Percentiles rank a stretch among this genome's conserved stretches.
Conservation (phyloP, 1,140 invertebrate genomes). For the Drosophila truncata region DNA sequence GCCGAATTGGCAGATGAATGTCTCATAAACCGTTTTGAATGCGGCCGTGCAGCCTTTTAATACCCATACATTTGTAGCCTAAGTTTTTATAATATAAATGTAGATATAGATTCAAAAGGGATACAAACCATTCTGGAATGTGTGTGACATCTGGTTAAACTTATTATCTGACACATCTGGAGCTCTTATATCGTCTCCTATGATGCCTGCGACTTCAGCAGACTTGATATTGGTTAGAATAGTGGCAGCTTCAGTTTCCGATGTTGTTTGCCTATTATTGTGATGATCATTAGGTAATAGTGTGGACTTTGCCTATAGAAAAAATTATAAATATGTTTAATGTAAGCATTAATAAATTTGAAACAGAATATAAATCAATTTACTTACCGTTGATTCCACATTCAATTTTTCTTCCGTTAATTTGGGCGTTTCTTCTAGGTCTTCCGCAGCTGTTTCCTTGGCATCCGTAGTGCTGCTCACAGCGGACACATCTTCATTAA, state of each 20-base stretch:
- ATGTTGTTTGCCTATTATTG: slow-evolving; percentile 48
- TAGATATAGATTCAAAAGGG: neutral
- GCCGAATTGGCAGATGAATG: too few species aligned
- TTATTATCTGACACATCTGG: slow-evolving; percentile 11
- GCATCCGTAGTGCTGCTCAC: slow-evolving; percentile 67
- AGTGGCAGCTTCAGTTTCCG: slow-evolving; percentile 76
- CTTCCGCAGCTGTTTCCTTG: neutral
- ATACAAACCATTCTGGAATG: slow-evolving; percentile 56
- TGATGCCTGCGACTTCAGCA: slow-evolving; percentile 40
- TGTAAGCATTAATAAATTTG: neutral
- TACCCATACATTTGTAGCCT: neutral
- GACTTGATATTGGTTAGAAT: slow-evolving; percentile 79
- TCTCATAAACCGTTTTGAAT: too few species aligned
- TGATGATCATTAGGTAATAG: neutral
- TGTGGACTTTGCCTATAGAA: neutral
- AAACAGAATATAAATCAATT: neutral
- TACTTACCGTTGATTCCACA: slow-evolving; percentile 25
- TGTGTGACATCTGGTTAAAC: slow-evolving; percentile 8
- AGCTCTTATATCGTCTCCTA: neutral
- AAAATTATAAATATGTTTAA: neutral
- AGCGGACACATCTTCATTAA: slow-evolving; percentile 56
- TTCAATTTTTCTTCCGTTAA: neutral
- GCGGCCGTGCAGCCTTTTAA: too few species aligned
- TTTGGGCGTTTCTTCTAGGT: neutral
- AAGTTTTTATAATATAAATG: neutral